Base-by-base conservation (phyloP, 2,888 invertebrate species). In the Drosophila yooni region DNA sequence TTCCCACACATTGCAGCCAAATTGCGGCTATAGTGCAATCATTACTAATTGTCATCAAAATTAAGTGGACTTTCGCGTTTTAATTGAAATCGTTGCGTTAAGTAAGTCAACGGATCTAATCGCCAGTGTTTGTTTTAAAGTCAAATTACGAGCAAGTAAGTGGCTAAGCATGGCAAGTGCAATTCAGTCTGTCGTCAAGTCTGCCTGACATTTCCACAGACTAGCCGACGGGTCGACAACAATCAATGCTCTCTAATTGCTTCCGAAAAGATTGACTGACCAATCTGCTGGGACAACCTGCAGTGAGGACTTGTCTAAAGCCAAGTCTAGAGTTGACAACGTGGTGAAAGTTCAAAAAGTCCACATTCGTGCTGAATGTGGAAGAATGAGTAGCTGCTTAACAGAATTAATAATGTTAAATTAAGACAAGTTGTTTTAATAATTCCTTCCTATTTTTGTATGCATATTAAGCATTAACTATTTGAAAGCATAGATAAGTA, bases 1-100 rank as follows among this genome's bases (percentile, higher is more conserved):
- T 10, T 11, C 21, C 27, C 36, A 25, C 31, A 33, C 70, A 66
- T 46, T 46, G 66, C 61, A 38, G 2, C 27, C 62, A 70, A 76
- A 74, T 76, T 71, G 52, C 68, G 57, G 48, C 59, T 77, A 46
- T 58, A 72, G 52, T 71, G 70, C 73, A 76, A 78, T 81, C 84
- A 81, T 78, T 77, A 75, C 88, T 83, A 88, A 88, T 89, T 89
- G 87, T 88, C 83, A 88, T 80, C 76, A 88, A 83, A 89, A 88
- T 88, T 89, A 88, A 88, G 87, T 89, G 87, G 80, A 78, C 83
- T 83, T 83, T 79, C 71, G 71, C 79, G 80, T 74, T 89, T 82
- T 89, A 88, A 88, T 88, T 88, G 87, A 88, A 88, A 76, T 74
- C 70, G 74, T 70, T 80, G 70, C 72, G 48, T 40, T 56, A 46